A percentile compares a stretch with the other conserved stretches of the same genome.
Conservation (phyloP, 2,888 invertebrate species). For the Hofmannophila pseudospretella region DNA sequence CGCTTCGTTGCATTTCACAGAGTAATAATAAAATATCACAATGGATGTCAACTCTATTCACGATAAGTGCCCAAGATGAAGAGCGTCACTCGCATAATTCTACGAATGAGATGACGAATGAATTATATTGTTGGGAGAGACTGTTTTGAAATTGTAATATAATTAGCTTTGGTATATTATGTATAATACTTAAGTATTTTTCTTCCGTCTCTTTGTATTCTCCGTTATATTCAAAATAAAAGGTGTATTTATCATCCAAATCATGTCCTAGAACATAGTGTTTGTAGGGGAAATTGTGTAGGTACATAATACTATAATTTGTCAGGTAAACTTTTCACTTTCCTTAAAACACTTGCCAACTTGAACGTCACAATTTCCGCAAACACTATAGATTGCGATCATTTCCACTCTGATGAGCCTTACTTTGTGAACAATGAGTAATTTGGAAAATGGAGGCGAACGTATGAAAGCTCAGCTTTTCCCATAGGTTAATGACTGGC, state of each 20-base stretch:
- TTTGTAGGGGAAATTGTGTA: too few relatives aligned
- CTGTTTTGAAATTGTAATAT: slow-evolving; percentile 40
- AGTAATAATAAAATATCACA: slow-evolving; percentile 74
- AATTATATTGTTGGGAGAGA: slow-evolving; percentile 44
- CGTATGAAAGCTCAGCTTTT: slow-evolving; percentile 36
- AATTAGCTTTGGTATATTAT: slow-evolving; percentile 25
- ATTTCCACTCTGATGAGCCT: slow-evolving; percentile 28
- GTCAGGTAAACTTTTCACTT: slow-evolving; percentile 9
- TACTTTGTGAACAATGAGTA: slow-evolving; percentile 43
- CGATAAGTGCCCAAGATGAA: slow-evolving; percentile 66
- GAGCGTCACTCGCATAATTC: slow-evolving; percentile 65
- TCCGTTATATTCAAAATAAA: too few relatives aligned
- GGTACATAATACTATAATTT: too few relatives aligned
- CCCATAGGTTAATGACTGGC: slow-evolving; percentile 46
- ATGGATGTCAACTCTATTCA: slow-evolving; percentile 74
- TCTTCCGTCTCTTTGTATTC: background rate
- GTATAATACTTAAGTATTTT: too few relatives aligned
- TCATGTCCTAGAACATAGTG: too few relatives aligned
- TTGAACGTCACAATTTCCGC: slow-evolving; percentile 12
- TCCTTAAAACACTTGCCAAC: slow-evolving; percentile 14
- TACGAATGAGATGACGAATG: slow-evolving; percentile 59
- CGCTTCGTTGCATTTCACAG: slow-evolving; percentile 68
- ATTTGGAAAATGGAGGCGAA: slow-evolving; percentile 45
- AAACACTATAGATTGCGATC: slow-evolving; percentile 31
- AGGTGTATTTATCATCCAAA: too few relatives aligned